Evolutionary conservation across 2,888 invertebrate species (phyloP).

Genomic region (Listrodromus nycthemerus): DNA sequence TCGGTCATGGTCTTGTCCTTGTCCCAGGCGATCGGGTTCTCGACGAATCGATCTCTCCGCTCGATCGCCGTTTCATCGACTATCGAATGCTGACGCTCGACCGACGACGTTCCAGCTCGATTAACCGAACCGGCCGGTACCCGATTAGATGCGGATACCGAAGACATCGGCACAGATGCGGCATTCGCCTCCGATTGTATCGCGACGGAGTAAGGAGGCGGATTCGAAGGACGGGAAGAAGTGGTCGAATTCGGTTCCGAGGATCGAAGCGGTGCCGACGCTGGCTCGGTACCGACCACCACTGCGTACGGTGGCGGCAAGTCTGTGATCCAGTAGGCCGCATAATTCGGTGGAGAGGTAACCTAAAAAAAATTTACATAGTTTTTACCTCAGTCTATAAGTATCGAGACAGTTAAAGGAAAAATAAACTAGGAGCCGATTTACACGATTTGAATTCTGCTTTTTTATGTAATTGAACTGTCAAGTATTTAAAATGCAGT

Average conservation of each 20-base stretch:
- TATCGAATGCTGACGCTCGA: constrained; percentile 25
- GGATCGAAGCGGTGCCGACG: constrained; percentile 26
- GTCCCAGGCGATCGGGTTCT: constrained; percentile 29
- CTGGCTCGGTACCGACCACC: constrained; percentile 64
- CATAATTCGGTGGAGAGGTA: constrained; percentile 72
- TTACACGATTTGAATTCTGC: not conserved
- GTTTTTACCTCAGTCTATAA: not conserved
- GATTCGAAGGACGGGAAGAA: constrained; percentile 66
- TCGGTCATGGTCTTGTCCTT: constrained; percentile 59
- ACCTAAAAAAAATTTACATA: constrained; percentile 62
- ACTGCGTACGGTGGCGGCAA: constrained; percentile 76
- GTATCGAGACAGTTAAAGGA: not conserved
- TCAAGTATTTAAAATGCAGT: too few species aligned
- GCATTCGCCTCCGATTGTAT: constrained; percentile 58
- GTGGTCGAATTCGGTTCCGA: constrained; percentile 20
- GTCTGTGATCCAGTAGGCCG: constrained; percentile 74
- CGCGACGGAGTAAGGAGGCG: constrained; percentile 73
- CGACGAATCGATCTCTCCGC: constrained; percentile 32
- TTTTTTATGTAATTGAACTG: not conserved
- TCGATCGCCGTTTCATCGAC: constrained; percentile 51
- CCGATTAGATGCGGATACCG: not conserved
- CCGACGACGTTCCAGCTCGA: constrained; percentile 31
- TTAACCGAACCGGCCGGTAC: constrained; percentile 7
- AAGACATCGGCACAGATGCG: constrained; percentile 13
- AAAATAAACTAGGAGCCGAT: not conserved